phyloP scores from a whole-genome alignment of 2,113 vertebrate species.

The Raja brachyura region DNA sequence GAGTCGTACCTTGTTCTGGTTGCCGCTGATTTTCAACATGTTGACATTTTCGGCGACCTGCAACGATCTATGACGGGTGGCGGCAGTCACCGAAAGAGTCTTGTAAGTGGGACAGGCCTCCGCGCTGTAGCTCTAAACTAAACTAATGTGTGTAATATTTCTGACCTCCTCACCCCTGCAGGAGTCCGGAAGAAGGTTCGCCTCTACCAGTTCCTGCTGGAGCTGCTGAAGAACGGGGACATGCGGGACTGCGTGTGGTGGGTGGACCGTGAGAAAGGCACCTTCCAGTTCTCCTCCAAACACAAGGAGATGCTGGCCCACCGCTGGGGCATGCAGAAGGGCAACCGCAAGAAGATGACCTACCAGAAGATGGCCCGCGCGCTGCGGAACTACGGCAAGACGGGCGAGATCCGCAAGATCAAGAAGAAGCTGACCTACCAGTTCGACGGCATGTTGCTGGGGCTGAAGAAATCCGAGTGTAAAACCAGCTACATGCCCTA shows the following conservation, averaged over 20 bases:
- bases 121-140: too few relatives aligned
- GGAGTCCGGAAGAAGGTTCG: conserved; percentile 56
- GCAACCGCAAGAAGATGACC: conserved; percentile 64
- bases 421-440: conserved; percentile 64
- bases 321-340: conserved; percentile 62
- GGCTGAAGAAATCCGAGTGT: conserved; percentile 37
- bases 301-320: conserved; percentile 60
- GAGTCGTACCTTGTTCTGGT: too few relatives aligned
- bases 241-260: conserved; percentile 64
- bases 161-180: neutral
- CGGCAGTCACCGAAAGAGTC: too few relatives aligned
- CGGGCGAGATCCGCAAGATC: conserved; percentile 61
- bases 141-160: too few relatives aligned
- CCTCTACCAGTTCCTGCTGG: conserved; percentile 61
- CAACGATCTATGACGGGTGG: too few relatives aligned
- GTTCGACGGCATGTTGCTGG: conserved; percentile 53
- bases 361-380: conserved; percentile 65
- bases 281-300: conserved; percentile 63
- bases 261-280: conserved; percentile 57
- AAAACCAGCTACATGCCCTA: conserved; percentile 19
- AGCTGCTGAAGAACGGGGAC: conserved; percentile 54
- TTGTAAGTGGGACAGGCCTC: too few relatives aligned
- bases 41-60: too few relatives aligned
- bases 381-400: conserved; percentile 61
- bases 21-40: too few relatives aligned